Conservation (phyloP, 2,113 vertebrate species). For the Sorex fumeus region DNA sequence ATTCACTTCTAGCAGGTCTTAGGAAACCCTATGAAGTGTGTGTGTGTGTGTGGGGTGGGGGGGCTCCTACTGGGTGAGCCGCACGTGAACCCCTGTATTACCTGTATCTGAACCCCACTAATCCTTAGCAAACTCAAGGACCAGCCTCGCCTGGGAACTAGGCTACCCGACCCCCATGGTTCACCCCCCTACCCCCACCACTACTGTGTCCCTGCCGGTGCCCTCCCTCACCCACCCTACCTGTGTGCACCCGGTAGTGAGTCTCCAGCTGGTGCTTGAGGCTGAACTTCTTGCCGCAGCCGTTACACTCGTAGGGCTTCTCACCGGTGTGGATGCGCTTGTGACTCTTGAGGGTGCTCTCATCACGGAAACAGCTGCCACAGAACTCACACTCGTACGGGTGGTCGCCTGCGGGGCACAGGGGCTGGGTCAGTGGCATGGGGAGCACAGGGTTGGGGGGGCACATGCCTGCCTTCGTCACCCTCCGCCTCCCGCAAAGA, state of each 20-base stretch:
- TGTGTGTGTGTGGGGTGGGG: no score
- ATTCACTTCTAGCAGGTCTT: no score
- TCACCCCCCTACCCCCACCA: background rate
- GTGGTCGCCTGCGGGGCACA: conserved; percentile 93
- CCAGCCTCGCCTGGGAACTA: background rate
- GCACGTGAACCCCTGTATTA: no score
- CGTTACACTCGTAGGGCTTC: conserved; percentile 97
- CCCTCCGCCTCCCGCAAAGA: background rate
- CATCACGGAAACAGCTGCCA: conserved; percentile 98
- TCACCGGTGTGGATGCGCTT: conserved; percentile 98
- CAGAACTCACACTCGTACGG: conserved; percentile 99
- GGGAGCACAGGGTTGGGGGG: no score
- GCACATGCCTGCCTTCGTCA: background rate
- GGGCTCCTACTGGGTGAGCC: no score
- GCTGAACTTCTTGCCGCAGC: conserved; percentile 99
- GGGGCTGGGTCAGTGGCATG: background rate
- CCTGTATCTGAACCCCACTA: background rate
- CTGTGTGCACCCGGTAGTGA: conserved; percentile 99
- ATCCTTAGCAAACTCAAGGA: background rate
- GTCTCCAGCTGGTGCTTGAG: conserved; percentile 99
- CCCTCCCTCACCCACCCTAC: conserved; percentile 78
- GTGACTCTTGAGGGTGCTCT: conserved; percentile 99
- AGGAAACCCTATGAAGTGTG: no score
- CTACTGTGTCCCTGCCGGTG: background rate
- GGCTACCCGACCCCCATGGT: background rate